phyloP scores from a whole-genome alignment of 2,113 vertebrate species.

The Cheilinus undulatus region DNA sequence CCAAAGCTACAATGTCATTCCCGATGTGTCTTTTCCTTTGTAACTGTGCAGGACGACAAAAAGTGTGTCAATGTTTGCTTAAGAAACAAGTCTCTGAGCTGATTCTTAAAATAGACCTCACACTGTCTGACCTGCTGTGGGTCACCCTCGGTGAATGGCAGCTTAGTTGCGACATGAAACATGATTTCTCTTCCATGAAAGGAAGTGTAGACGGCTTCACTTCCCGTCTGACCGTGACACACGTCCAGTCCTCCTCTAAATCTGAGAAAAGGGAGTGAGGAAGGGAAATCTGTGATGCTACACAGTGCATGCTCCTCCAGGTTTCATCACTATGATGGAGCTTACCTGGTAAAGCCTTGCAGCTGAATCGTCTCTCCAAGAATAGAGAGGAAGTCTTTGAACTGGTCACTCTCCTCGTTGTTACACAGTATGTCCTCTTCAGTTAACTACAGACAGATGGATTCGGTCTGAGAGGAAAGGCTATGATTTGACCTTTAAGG shows the following conservation, averaged over 20 bases:
- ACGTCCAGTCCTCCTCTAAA: constrained; percentile 93
- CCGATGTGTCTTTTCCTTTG: constrained; percentile 94
- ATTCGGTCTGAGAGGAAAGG: constrained; percentile 16
- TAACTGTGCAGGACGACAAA: constrained; percentile 76
- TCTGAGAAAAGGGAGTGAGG: constrained; percentile 66
- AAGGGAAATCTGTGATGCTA: constrained; percentile 3
- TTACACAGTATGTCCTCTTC: constrained; percentile 92
- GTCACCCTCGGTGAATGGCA: constrained; percentile 92
- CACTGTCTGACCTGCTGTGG: constrained; percentile 86
- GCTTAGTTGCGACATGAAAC: constrained; percentile 93
- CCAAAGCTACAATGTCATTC: constrained; percentile 92
- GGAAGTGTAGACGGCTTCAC: constrained; percentile 88
- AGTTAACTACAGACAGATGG: constrained; percentile 81
- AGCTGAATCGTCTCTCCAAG: constrained; percentile 89
- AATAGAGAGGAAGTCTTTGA: constrained; percentile 89
- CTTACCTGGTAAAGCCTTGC: constrained; percentile 89
- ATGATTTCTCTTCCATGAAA: constrained; percentile 92
- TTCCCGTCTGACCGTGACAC: constrained; percentile 91
- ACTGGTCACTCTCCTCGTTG: constrained; percentile 88
- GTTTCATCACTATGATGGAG: neutral
- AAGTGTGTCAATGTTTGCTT: constrained; percentile 1
- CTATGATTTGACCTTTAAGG: no score
- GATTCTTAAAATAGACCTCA: neutral
- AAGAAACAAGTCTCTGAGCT: neutral
- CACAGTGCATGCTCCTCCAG: neutral